Percentiles rank a stretch among this genome's conserved stretches.
Conservation (phyloP, 1,140 invertebrate species). For the Venturia canescens region DNA sequence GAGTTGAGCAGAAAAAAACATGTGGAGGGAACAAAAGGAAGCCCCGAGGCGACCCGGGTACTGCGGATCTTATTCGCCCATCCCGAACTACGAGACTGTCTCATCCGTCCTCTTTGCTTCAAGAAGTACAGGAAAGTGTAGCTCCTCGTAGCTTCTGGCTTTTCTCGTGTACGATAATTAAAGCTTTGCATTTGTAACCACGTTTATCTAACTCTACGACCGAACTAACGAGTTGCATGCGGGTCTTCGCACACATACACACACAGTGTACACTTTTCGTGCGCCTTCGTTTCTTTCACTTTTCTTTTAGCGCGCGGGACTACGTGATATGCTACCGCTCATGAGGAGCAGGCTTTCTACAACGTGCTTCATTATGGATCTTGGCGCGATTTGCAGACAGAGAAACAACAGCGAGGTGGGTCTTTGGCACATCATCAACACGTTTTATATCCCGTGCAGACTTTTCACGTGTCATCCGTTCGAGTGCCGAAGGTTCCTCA, state of each 20-base stretch:
- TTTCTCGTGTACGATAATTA: slow-evolving; percentile 54
- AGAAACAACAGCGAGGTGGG: slow-evolving; percentile 49
- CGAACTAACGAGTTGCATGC: slow-evolving; percentile 53
- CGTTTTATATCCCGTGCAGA: neutral
- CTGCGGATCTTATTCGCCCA: slow-evolving; percentile 6
- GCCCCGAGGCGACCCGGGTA: neutral
- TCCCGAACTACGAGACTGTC: neutral
- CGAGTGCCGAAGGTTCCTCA: neutral
- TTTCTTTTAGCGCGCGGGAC: neutral
- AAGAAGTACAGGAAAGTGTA: slow-evolving; percentile 3
- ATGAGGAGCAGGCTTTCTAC: slow-evolving; percentile 6
- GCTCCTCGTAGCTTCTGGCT: neutral
- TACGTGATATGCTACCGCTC: slow-evolving; percentile 35
- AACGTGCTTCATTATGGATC: neutral
- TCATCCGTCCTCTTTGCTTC: slow-evolving; percentile 55
- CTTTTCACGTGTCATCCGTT: neutral
- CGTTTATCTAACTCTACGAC: slow-evolving; percentile 58
- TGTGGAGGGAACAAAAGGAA: neutral
- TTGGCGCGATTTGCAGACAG: slow-evolving; percentile 31
- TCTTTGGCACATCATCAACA: slow-evolving; percentile 11
- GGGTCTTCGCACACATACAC: slow-evolving; percentile 55
- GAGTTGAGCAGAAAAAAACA: neutral
- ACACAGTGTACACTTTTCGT: slow-evolving; percentile 36
- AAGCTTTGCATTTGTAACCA: slow-evolving; percentile 64
- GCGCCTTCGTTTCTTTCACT: neutral